Base-by-base conservation (phyloP, 2,797 vertebrate species). In the Micropoecilia bifurca region DNA sequence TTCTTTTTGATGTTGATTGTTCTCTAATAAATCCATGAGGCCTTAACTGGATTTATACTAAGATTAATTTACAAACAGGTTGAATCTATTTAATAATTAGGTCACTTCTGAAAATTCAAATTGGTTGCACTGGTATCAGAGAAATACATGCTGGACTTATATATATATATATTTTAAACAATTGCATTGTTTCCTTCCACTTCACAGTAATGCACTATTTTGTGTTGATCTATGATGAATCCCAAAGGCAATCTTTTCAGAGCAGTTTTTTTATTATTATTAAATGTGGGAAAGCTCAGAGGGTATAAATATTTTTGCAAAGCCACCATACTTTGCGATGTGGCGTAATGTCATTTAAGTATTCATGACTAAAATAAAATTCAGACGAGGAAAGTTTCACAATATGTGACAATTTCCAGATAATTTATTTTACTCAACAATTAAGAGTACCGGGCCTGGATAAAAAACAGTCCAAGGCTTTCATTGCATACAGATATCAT, bases 401-500 rank as follows among this genome's bases (percentile, higher is more conserved):
- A 28, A 43, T 10, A n/a, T 71, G 68, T 71, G 43, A 46, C 43
- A 71, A 20, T 46, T 71, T 46, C 25, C 68, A 80, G 45, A 71
- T 59, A 68, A 50, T 80, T 77, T 39, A 53, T 84, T 90, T 87
- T 80, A 82, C 73, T 63, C 50, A 79, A 77, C 77, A 83, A 90
- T 81, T 86, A 85, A 80, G 46, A 73, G 74, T 4, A 14, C 28
- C 33, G 45, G 79, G 74, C 68, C 74, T 84, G 74, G 80, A 86
- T 80, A 79, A 87, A 87, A 89, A 84, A 57, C 22, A 72, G 76
- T 73, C 80, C 55, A 72, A 74, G 71, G 55, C 66, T 80, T 84
- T 87, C 75, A 80, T 30, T 36, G 82, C 83, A 71, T 85, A 88
- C 84, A 80, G 79, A 90, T 74, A 80, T 85, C 82, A 87, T 91